Evolutionary conservation across 2,888 invertebrate genomes (phyloP), one percentile per base, ranked within the genome.

Genomic region (Gnatocerus cornutus): DNA sequence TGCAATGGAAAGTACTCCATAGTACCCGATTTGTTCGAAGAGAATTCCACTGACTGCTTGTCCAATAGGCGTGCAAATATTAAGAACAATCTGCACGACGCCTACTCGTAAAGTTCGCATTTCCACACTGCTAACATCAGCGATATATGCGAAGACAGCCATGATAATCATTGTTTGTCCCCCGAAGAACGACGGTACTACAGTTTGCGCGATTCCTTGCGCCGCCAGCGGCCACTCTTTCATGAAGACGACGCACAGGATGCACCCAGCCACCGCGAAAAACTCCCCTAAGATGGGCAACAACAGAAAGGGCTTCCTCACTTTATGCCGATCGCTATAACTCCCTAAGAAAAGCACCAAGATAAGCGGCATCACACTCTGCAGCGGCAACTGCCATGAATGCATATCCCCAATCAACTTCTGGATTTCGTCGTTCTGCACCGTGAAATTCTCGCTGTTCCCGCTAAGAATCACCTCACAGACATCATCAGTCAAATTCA

Each of bases 21-120:
- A 76, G 66, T 85, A 84, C 10, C 83, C 84, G 21, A 81, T 74
- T 13, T 69, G 10, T 0, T 69, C 69, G 63, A 82, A 84, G 7
- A 84, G 66, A 16, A 79, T 71, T 9, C 81, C 84, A 69, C 82
- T 81, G 10, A 84, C 75, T 6, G 79, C 74, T 59, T 81, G 81
- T 3, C 77, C 78, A 1, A 80, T 69, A 0, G 83, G 81, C 1
- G 74, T 69, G 41, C 76, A 78, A 33, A 80, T 70, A 41, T 80
- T 82, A 3, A 83, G 73, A 3, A 82, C 78, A 27, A 84, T 83
- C 72, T 84, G 84, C 9, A 90, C 86, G n/a, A 90, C 78, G 9
- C 90, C 91, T 48, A 90, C 86, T 76, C 90, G 84, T 52, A 90
- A 86, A 0, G 90, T 91, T 21, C 90, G 85, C 72, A 88, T 86